Evolutionary conservation across 2,888 invertebrate species (phyloP).

Genomic region (Therioaphis trifolii): DNA sequence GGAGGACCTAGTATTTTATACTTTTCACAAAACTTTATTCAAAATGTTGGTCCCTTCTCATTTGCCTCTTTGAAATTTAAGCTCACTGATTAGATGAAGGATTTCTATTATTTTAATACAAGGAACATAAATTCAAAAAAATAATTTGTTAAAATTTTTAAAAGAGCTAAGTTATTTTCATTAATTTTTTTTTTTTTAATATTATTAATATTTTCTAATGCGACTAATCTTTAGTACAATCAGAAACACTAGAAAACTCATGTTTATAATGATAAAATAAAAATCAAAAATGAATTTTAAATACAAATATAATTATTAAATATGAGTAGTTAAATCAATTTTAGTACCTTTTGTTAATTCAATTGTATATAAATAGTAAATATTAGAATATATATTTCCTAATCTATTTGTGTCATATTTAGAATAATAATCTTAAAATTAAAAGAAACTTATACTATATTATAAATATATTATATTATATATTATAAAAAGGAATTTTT

Average conservation of each 20-base stretch:
- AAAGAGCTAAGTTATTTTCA: not conserved
- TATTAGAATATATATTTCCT: not conserved
- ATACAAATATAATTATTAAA: not conserved
- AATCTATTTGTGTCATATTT: constrained; percentile 31
- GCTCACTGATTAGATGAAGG: not conserved
- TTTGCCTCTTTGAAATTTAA: not conserved
- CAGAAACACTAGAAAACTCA: not conserved
- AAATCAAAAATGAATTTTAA: not conserved
- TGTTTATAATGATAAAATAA: not conserved
- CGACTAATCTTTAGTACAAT: not conserved
- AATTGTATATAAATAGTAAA: constrained; percentile 34
- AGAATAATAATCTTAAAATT: constrained; percentile 21
- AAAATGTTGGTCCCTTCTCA: constrained; percentile 2
- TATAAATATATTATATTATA: constrained; percentile 30
- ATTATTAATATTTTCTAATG: not conserved
- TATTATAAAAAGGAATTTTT: constrained; percentile 53
- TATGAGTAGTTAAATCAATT: not conserved
- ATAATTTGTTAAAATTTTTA: not conserved
- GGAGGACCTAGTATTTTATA: constrained; percentile 14
- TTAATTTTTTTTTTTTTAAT: not conserved
- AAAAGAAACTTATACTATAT: constrained; percentile 36
- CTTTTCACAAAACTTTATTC: not conserved
- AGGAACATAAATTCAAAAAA: not conserved
- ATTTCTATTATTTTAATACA: not conserved
- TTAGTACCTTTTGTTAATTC: not conserved